Base-by-base conservation (phyloP, 2,113 vertebrate species). In the Plecturocebus donacophilus region DNA sequence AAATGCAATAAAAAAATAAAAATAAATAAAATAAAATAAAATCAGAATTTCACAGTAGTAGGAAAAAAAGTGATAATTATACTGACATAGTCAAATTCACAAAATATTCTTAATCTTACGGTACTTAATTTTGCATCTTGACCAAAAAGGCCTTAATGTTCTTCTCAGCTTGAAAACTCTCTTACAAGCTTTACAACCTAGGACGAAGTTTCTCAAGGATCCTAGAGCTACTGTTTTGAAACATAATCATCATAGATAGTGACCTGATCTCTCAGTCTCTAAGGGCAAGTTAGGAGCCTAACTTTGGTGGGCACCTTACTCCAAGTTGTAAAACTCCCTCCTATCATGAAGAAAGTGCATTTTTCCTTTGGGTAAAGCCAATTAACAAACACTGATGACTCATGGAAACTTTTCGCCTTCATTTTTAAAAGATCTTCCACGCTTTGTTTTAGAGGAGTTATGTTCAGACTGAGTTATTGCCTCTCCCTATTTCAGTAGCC, bases 11-110 rank as follows among this genome's bases (percentile, higher is more conserved):
- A 42, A 42, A 42, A 42, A 42, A 42, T n/a, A n/a, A 42, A 42
- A 42, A 5, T 42, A 42, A 42, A 42, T 87, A 97, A 91, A 79
- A 97, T 87, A 97, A 91, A 79, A 97, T 87, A 96, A 91, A 79
- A 97, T 91, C 13, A 83, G 8, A 6, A 87, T 80, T 91, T 64
- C 5, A 19, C 17, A 38, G 75, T 75, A 88, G 79, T 16, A 64
- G 13, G 6, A 42, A 71, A 84, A 83, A 93, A 79, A 76, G 35
- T 40, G 17, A 40, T 47, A 40, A 54, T 85, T 88, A 45, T 13
- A 25, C 3, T 21, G 21, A 95, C 30, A 38, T 42, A 25, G n/a
- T 86, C 52, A 87, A 30, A 68, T 75, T 76, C 17, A 16, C 5
- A 84, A 81, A 66, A 45, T n/a, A 0, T 52, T 47, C 11, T 91